Evolutionary conservation across 2,113 vertebrate genomes (phyloP).

Genomic region (Petrocephalus zakoni): DNA sequence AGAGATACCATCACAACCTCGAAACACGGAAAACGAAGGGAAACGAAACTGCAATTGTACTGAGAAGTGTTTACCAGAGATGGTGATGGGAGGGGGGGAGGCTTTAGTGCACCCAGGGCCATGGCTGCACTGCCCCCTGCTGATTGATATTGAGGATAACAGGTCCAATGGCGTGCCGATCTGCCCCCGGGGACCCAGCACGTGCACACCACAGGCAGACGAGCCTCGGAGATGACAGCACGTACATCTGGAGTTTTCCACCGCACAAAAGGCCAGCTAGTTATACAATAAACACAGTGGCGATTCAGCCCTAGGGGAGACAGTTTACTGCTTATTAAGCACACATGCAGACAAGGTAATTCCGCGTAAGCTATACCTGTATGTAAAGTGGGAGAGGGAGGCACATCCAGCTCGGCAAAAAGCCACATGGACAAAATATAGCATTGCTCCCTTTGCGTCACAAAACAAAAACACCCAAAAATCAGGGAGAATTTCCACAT

Average conservation of each 20-base stretch:
- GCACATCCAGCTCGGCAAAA: background rate
- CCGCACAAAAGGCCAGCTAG: background rate
- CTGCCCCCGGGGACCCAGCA: background rate
- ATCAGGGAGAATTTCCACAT: background rate
- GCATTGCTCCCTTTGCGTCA: background rate
- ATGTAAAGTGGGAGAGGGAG: background rate
- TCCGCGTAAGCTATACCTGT: background rate
- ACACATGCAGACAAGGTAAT: background rate
- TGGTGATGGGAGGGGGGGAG: background rate
- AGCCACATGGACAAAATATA: background rate
- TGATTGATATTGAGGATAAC: background rate
- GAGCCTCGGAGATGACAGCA: background rate
- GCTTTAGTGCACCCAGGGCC: background rate
- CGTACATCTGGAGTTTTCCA: background rate
- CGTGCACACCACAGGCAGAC: background rate
- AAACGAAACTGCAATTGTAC: background rate
- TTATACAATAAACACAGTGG: background rate
- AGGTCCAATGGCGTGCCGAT: background rate
- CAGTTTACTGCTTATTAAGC: background rate
- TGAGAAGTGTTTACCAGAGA: background rate
- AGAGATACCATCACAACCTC: background rate
- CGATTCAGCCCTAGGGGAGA: background rate
- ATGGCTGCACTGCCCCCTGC: constrained; percentile 26
- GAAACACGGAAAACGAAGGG: background rate
- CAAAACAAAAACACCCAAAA: background rate